Evolutionary conservation across 2,113 vertebrate genomes (phyloP).

Genomic region (Varanus salvator): DNA sequence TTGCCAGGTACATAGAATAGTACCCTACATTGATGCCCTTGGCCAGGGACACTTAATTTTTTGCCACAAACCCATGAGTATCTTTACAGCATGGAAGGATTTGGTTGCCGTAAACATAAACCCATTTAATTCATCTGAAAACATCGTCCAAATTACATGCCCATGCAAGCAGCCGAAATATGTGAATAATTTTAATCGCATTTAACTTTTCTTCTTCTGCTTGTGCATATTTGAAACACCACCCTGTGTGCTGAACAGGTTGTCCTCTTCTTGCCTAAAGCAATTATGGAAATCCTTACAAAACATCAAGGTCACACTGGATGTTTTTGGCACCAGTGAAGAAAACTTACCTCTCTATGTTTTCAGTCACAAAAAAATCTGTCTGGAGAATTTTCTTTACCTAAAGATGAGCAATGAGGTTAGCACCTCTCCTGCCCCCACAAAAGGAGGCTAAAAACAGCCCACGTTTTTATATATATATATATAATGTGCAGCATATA

Average conservation of each 20-base stretch:
- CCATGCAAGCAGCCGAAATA: not conserved
- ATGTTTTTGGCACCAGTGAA: conserved; percentile 4
- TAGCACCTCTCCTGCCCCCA: not conserved
- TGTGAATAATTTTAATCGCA: not conserved
- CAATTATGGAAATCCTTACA: conserved; percentile 19
- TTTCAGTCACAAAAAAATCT: conserved; percentile 4
- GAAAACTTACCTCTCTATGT: not conserved
- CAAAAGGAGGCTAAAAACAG: not conserved
- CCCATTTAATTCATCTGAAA: not conserved
- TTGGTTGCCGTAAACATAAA: not conserved
- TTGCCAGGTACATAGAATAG: not conserved
- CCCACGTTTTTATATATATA: not conserved
- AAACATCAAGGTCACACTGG: conserved; percentile 9
- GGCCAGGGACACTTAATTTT: no score
- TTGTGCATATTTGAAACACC: not conserved
- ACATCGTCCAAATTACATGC: not conserved
- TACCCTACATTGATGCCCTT: no score
- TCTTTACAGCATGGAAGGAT: not conserved
- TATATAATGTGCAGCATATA: no score
- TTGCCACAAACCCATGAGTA: not conserved
- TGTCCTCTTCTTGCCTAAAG: conserved; percentile 25
- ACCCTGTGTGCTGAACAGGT: not conserved
- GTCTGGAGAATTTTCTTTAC: not conserved
- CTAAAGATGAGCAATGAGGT: conserved; percentile 14
- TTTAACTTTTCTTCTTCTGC: not conserved